Evolutionary conservation across 2,888 invertebrate species (phyloP).

Genomic region (Hirtodrosophila histrioides): DNA sequence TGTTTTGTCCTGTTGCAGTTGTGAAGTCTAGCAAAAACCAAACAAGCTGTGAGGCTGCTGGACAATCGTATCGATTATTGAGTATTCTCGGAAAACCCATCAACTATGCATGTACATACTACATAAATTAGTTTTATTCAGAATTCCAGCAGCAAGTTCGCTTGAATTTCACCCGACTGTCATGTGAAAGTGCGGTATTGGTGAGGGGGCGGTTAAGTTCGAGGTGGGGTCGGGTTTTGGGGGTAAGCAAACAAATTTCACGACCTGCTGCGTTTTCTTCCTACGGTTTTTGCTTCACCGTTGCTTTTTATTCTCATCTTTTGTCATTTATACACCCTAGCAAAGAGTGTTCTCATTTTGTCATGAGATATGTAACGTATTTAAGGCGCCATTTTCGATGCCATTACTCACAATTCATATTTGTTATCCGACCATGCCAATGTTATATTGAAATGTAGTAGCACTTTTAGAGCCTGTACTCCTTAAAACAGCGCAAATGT

Average conservation of each 20-base stretch:
- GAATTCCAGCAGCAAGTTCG: constrained; percentile 17
- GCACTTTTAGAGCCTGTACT: too few relatives aligned
- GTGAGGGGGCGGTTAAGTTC: neutral
- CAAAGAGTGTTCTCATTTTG: neutral
- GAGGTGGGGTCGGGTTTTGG: neutral
- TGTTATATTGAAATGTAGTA: too few relatives aligned
- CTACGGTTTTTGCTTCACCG: constrained; percentile 3
- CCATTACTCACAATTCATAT: too few relatives aligned
- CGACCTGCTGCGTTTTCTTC: constrained; percentile 19
- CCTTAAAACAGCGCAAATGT: too few relatives aligned
- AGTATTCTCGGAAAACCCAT: constrained; percentile 12
- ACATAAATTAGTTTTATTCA: constrained; percentile 33
- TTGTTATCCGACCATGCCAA: too few relatives aligned
- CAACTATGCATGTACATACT: constrained; percentile 13
- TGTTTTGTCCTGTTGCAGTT: constrained; percentile 12
- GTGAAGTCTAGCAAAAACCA: constrained; percentile 1
- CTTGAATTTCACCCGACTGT: constrained; percentile 32
- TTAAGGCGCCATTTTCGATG: too few relatives aligned
- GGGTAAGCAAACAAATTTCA: constrained; percentile 31
- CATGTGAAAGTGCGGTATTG: neutral
- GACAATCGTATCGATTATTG: constrained; percentile 50
- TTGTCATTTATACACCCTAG: constrained; percentile 19
- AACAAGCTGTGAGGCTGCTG: neutral
- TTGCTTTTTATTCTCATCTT: constrained; percentile 16
- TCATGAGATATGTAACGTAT: too few relatives aligned